Base-by-base conservation (phyloP, 2,888 invertebrate species). In the Bedellia somnulentella region DNA sequence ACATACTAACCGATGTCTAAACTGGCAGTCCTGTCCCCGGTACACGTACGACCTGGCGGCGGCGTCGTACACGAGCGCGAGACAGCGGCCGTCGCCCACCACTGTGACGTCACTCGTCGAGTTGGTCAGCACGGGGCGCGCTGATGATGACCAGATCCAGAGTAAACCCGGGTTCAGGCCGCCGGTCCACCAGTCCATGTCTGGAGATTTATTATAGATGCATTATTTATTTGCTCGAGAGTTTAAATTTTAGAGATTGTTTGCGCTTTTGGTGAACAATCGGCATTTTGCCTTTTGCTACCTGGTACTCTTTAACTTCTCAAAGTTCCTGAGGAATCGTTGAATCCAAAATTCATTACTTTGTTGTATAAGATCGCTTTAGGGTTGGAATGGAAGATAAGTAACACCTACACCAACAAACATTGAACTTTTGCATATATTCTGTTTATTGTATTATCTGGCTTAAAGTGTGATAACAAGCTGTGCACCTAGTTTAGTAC, bases 61-160 rank as follows among this genome's bases (percentile, higher is more conserved):
- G 0, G 81, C 71, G 51, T 86, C 85, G 46, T 82, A 83, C 3
- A 81, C 76, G 24, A 89, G 61, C 30, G 85, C 80, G 9, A 91
- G 68, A 47, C 91, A 91, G 37, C 90, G 70, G 0, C 88, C 88
- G 15, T 78, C 79, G 11, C 87, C 87, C 26, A 59, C 52, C 33
- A 80, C 61, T 30, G 44, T 38, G 29, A 36, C 24, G 31, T 34
- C 37, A 2, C 37, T 45, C 39, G 55, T 52, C 31, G 47, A 55
- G 38, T 73, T 76, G 41, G 63, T 56, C 3, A 75, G 63, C 18
- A 91, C 85, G 0, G 90, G 88, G 34, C 85, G 80, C 1, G 87
- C 91, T 16, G 87, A 88, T 51, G 86, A 86, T 9, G 89, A 82
- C 91, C 91, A 91, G 52, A 91, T 90, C 91, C 91, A 91, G 29